A percentile compares a stretch with the other conserved stretches of the same genome.
Evolutionary conservation across 92 coral and sea anemone genomes (phyloP).

Genomic region (Phenganax stokvisi): DNA sequence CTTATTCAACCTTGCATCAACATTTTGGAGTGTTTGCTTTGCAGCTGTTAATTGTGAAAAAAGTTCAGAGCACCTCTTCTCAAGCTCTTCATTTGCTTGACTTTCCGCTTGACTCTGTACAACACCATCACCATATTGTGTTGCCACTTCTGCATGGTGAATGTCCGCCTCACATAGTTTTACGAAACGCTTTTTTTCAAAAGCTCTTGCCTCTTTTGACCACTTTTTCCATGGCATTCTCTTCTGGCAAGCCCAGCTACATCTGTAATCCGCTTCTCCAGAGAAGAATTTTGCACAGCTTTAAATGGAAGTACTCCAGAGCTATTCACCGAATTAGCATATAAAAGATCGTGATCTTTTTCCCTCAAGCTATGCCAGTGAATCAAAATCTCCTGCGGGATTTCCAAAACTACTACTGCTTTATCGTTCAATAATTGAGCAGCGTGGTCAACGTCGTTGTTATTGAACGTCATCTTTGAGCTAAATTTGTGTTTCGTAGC

Average conservation of each 20-base stretch:
- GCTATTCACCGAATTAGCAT: neutral
- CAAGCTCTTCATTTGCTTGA: conserved; percentile 3
- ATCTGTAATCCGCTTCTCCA: conserved; percentile 6
- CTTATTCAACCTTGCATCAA: neutral
- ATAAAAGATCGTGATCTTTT: neutral
- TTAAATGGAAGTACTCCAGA: neutral
- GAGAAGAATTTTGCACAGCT: neutral
- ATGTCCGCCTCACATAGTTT: neutral
- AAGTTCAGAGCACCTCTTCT: conserved; percentile 13
- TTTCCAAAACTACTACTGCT: conserved; percentile 13
- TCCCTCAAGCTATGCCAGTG: conserved; percentile 17
- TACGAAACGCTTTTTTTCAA: neutral
- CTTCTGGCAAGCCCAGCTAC: conserved; percentile 11
- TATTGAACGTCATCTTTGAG: too few species aligned
- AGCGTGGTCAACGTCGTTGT: too few species aligned
- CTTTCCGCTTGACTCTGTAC: neutral
- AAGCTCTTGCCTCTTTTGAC: neutral
- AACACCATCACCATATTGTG: neutral
- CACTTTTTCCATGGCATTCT: conserved; percentile 24
- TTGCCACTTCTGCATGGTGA: neutral
- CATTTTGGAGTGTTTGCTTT: neutral
- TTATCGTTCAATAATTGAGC: neutral
- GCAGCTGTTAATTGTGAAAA: neutral
- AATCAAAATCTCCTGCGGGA: conserved; percentile 4
- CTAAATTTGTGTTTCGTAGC: too few species aligned